phyloP scores from a whole-genome alignment of 2,888 invertebrate species.

The Agrochola circellaris region DNA sequence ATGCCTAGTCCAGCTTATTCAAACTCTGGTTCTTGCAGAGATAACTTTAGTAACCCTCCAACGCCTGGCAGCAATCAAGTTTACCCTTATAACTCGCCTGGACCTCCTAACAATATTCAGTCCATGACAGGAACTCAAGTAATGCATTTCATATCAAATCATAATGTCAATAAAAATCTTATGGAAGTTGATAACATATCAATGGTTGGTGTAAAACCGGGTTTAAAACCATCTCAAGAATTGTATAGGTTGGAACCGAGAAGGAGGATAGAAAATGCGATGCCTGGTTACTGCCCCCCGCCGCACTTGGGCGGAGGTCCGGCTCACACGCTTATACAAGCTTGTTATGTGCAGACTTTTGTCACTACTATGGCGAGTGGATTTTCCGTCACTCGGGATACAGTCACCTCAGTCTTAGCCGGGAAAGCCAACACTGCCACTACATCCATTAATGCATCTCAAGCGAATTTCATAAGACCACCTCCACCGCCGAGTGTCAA shows the following conservation, averaged over 20 bases:
- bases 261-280: constrained; percentile 81
- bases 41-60: constrained; percentile 83
- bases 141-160: constrained; percentile 89
- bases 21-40: constrained; percentile 84
- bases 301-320: constrained; percentile 88
- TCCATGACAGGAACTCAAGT: constrained; percentile 85
- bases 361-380: constrained; percentile 92
- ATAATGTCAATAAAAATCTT: constrained; percentile 88
- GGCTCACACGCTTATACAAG: constrained; percentile 84
- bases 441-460: constrained; percentile 93
- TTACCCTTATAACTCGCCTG: constrained; percentile 84
- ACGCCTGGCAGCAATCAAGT: constrained; percentile 80
- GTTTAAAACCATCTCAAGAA: constrained; percentile 78
- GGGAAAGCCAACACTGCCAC: constrained; percentile 94
- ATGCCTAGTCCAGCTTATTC: constrained; percentile 89
- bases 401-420: constrained; percentile 95
- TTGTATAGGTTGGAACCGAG: constrained; percentile 77
- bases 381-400: constrained; percentile 94
- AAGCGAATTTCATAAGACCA: constrained; percentile 84
- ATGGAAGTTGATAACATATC: constrained; percentile 90
- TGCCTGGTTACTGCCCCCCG: constrained; percentile 88
- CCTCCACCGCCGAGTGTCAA: constrained; percentile 86
- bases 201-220: constrained; percentile 87
- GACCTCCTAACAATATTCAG: constrained; percentile 78
- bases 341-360: constrained; percentile 86